A percentile compares a stretch with the other conserved stretches of the same genome.
Evolutionary conservation across 2,113 vertebrate genomes (phyloP).

Genomic region (Rhipidura dahli): DNA sequence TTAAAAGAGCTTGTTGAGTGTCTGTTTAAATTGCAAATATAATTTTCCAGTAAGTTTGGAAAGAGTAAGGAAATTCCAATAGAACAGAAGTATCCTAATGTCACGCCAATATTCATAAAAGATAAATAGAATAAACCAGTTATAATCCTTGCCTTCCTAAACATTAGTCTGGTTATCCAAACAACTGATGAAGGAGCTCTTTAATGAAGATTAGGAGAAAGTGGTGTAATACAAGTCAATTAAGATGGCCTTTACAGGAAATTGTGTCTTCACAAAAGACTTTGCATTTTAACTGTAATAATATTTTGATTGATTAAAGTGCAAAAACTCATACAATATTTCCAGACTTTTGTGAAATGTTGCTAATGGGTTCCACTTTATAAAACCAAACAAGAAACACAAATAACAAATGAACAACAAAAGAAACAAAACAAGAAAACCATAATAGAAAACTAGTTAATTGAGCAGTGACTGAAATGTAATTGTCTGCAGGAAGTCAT

Average conservation of each 20-base stretch:
- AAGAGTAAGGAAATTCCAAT: not conserved
- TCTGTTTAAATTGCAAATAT: not conserved
- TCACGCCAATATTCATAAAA: not conserved
- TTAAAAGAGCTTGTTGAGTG: not conserved
- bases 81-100: not conserved
- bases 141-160: not conserved
- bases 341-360: not conserved
- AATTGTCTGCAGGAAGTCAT: not conserved
- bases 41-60: constrained; percentile 33
- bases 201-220: not conserved
- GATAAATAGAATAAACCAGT: not conserved
- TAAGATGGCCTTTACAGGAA: not conserved
- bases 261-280: not conserved
- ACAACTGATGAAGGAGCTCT: not conserved
- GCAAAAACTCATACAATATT: not conserved
- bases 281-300: not conserved
- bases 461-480: not conserved
- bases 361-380: not conserved
- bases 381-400: not conserved
- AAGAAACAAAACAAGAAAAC: not conserved
- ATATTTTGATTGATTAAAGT: not conserved
- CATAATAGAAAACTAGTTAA: not conserved
- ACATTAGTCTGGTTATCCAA: not conserved
- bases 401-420: not conserved
- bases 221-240: not conserved